Evolutionary conservation across 1,140 invertebrate genomes (phyloP).

Genomic region (Megathymus violae): DNA sequence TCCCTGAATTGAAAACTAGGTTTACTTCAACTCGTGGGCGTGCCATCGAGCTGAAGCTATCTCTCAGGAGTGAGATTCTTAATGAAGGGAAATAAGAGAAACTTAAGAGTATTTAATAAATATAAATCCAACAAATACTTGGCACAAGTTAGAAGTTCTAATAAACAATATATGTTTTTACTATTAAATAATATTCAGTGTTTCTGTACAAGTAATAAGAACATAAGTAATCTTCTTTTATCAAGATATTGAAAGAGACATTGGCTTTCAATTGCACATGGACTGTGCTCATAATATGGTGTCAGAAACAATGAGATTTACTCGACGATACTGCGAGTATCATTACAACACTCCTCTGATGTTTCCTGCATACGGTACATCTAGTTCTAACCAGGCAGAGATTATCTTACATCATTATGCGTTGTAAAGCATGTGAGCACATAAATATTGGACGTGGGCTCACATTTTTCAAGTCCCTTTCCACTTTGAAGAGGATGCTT

Average conservation of each 20-base stretch:
- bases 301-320: conserved; percentile 15
- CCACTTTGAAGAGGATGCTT: conserved; percentile 40
- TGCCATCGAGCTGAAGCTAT: conserved; percentile 19
- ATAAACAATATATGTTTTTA: too few species aligned
- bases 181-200: too few species aligned
- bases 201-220: too few species aligned
- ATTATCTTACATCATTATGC: conserved; percentile 27
- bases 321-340: conserved; percentile 18
- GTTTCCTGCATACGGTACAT: conserved; percentile 27
- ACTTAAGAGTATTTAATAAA: too few species aligned
- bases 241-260: conserved; percentile 7
- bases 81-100: too few species aligned
- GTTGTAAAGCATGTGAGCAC: conserved; percentile 21
- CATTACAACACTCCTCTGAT: conserved; percentile 24
- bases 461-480: conserved; percentile 32
- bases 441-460: conserved; percentile 12
- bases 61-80: conserved; percentile 15
- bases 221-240: too few species aligned
- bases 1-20: conserved; percentile 2
- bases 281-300: conserved; percentile 1
- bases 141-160: too few species aligned
- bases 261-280: conserved; percentile 7
- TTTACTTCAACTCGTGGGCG: conserved; percentile 11
- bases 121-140: too few species aligned
- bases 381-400: conserved; percentile 8